Conservation (phyloP, 37 sponge, comb jelly and placozoan species). For the Diacarnus erythraeanus region DNA sequence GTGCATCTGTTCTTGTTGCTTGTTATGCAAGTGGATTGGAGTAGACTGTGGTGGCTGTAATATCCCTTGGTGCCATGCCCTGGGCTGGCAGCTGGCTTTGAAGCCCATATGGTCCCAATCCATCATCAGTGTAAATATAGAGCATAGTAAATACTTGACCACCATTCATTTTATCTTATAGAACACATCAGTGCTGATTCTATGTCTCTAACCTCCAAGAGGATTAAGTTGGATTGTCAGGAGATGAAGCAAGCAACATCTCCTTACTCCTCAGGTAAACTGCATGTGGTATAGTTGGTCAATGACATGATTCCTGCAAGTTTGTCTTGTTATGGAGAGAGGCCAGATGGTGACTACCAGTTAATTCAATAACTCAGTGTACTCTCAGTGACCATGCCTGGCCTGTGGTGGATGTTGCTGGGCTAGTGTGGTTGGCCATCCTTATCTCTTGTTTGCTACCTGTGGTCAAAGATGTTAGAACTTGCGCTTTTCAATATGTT, state of each 20-base stretch:
- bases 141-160: not conserved
- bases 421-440: constrained; percentile 4
- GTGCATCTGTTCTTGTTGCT: not conserved
- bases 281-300: not conserved
- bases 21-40: constrained; percentile 1
- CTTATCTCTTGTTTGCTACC: not conserved
- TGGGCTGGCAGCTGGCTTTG: not conserved
- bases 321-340: constrained; percentile 9
- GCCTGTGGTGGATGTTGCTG: not conserved
- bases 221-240: not conserved
- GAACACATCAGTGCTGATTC: not conserved
- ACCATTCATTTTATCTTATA: not conserved
- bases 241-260: too few relatives aligned
- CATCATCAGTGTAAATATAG: not conserved
- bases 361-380: constrained; percentile 14
- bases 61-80: too few relatives aligned
- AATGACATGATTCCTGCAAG: not conserved
- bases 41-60: not conserved
- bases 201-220: not conserved
- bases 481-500: too few relatives aligned
- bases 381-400: constrained; percentile 2
- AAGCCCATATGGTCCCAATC: not conserved
- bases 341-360: constrained; percentile 2
- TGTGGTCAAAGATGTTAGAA: too few relatives aligned
- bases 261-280: too few relatives aligned